Conservation (phyloP, 2,113 vertebrate genomes). For the Ginglymostoma cirratum region DNA sequence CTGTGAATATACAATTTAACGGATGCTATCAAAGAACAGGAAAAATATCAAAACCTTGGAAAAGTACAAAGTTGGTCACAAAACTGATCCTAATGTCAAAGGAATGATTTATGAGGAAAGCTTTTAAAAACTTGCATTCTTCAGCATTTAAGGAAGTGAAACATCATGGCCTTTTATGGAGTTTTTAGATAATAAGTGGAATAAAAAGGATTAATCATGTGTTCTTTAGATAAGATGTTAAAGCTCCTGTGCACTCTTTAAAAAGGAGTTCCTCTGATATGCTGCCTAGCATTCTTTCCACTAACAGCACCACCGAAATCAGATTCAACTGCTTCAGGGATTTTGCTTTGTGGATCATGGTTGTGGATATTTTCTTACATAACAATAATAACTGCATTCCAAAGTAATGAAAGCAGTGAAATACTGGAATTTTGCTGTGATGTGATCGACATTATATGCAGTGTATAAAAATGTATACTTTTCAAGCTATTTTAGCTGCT, state of each 20-base stretch:
- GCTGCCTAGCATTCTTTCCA: not conserved
- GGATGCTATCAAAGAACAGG: not conserved
- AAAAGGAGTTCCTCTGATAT: not conserved
- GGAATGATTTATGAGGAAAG: not conserved
- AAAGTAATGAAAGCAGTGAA: not conserved
- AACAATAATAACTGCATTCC: not conserved
- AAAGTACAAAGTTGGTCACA: constrained; percentile 13
- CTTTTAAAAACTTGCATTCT: not conserved
- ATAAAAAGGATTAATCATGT: not conserved
- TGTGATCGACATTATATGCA: not conserved
- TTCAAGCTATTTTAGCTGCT: not conserved
- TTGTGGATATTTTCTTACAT: not conserved
- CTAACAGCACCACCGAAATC: not conserved
- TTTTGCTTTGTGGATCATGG: not conserved
- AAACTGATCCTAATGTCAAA: not conserved
- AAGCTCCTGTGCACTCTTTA: not conserved
- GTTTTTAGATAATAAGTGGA: not conserved
- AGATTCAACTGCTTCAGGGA: not conserved
- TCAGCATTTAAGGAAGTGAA: not conserved
- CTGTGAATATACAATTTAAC: not conserved
- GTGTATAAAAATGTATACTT: not conserved
- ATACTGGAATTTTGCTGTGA: not conserved
- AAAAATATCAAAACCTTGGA: not conserved
- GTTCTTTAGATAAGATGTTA: not conserved
- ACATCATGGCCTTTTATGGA: not conserved